Conservation (phyloP, 2,797 vertebrate genomes). For the Ceryle rudis region DNA sequence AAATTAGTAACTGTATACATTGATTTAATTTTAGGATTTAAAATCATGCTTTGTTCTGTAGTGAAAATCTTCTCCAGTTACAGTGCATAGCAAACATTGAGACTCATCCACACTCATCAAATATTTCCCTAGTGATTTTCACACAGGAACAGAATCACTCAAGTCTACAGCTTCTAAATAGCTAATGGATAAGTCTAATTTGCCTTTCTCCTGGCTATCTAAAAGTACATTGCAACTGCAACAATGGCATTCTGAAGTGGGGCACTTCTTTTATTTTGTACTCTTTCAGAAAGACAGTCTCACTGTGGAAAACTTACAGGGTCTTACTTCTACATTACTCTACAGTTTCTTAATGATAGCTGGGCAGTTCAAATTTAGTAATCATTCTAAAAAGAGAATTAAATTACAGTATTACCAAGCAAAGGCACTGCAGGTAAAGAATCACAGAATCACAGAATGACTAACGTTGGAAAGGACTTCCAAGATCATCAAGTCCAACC, state of each 20-base stretch:
- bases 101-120: not conserved
- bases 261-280: not conserved
- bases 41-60: not conserved
- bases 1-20: not conserved
- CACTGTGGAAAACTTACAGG: not conserved
- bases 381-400: not conserved
- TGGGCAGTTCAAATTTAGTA: constrained; percentile 24
- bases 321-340: not conserved
- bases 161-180: not conserved
- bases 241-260: not conserved
- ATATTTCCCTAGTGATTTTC: not conserved
- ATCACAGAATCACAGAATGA: too few relatives aligned
- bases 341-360: not conserved
- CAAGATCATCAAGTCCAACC: too few relatives aligned
- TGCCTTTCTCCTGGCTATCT: not conserved
- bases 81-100: not conserved
- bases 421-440: not conserved
- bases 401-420: not conserved
- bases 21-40: not conserved
- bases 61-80: not conserved
- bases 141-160: not conserved
- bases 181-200: not conserved
- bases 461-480: too few relatives aligned
- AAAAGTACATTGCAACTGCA: not conserved
- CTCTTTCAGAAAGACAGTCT: not conserved